Evolutionary conservation across 2,888 invertebrate genomes (phyloP), one percentile per base, ranked within the genome.

Genomic region (Luperina nickerlii): DNA sequence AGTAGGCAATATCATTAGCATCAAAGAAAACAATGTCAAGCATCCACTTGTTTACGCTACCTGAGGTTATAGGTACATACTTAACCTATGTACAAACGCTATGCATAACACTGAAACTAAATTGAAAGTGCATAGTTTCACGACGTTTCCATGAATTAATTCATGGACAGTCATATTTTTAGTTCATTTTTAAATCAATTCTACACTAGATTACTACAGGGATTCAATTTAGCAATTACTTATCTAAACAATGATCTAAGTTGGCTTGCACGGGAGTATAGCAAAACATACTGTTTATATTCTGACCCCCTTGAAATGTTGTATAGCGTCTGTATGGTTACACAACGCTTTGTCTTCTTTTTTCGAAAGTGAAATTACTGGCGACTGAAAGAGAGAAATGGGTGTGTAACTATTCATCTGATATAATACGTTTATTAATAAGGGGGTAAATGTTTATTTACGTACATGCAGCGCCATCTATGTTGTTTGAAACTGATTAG

Each of bases 381-480:
- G 9, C 42, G 9, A 42, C 42, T 42, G 9, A 42, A 42, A 42
- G 42, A 42, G 42, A 42, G 9, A 42, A 42, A 38, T 38, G 6
- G 38, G 38, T 38, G 38, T 38, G 38, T 38, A 38, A 38, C 6
- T 38, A 7, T 42, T 42, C 42, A 9, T 9, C 42, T 42, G 42
- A 42, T 42, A 9, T 42, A 42, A 42, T 42, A 42, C 42, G 42
- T 42, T 42, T 42, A 42, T 9, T 1, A 42, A 42, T 42, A 38
- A 42, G 8, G 42, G 42, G 42, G 42, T 42, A 42, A 38, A 38
- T 38, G 42, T 74, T 82, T 68, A 60, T 74, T 65, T 45, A 78
- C 20, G 38, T 42, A 48, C 65, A 9, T 15, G 24, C 48, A 83
- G 38, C 72, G 84, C 83, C 84, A 84, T 84, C 84, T 84, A 45